These are phyloP conservation scores for Origma solitaria DNA, from an alignment of 2,113 vertebrate species.

Conservation along the genomic window DNA sequence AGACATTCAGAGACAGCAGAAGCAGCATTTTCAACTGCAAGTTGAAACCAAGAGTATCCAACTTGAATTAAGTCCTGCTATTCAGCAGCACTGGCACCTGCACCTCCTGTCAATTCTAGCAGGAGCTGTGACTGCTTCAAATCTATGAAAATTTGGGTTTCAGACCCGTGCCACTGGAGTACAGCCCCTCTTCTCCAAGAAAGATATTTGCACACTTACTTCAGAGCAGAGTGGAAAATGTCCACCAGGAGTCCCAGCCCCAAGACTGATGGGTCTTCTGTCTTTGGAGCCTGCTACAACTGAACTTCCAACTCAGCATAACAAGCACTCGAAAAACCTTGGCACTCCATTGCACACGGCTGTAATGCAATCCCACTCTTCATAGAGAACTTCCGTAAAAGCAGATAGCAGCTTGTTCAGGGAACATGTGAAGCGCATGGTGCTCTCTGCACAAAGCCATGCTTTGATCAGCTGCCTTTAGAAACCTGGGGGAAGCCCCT, in stretches of 20 bases:
- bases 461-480: background rate
- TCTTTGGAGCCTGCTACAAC: background rate
- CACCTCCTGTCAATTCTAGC: background rate
- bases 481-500: background rate
- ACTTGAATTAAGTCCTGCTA: background rate
- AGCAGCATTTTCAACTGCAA: background rate
- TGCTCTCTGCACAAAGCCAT: background rate
- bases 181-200: background rate
- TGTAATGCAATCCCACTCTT: background rate
- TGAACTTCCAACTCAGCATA: background rate
- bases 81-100: background rate
- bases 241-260: background rate
- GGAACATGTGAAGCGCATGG: background rate
- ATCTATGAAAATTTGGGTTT: background rate
- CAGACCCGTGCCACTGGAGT: background rate
- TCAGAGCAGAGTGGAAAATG: background rate
- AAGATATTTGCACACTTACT: accelerated
- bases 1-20: background rate
- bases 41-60: background rate
- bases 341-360: background rate
- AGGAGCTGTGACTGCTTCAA: background rate
- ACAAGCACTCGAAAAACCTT: background rate
- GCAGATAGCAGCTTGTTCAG: background rate
- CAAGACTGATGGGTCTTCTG: background rate
- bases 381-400: background rate